Evolutionary conservation across 2,113 vertebrate genomes (phyloP).

Genomic region (Trematocara zebra): DNA sequence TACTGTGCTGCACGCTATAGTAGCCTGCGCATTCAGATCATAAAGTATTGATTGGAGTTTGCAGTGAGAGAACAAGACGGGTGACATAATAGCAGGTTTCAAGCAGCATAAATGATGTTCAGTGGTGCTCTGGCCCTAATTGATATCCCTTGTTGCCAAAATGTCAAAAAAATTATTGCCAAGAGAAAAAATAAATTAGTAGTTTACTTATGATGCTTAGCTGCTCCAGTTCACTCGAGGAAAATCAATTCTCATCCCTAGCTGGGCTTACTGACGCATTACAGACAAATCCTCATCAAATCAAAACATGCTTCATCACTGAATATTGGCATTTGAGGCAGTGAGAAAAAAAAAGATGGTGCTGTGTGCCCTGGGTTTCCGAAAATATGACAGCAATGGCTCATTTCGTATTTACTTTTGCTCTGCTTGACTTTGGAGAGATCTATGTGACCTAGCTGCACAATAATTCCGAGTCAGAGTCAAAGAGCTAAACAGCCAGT

Average conservation of each 20-base stretch:
- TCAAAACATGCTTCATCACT: constrained; percentile 42
- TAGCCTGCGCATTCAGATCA: constrained; percentile 3
- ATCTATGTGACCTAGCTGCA: background rate
- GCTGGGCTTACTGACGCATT: constrained; percentile 33
- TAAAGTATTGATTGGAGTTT: constrained; percentile 19
- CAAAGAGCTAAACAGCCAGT: background rate
- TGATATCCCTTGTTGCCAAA: constrained; percentile 40
- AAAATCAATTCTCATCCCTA: constrained; percentile 51
- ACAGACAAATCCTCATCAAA: constrained; percentile 54
- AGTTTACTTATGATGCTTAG: constrained; percentile 37
- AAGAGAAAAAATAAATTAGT: constrained; percentile 42
- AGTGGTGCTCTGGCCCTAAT: constrained; percentile 21
- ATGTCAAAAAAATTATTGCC: constrained; percentile 52
- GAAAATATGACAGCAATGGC: constrained; percentile 1
- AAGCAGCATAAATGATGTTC: constrained; percentile 38
- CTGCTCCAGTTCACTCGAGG: constrained; percentile 6
- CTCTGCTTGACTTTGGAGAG: background rate
- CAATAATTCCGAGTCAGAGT: background rate
- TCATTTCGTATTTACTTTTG: constrained; percentile 5
- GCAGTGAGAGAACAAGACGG: background rate
- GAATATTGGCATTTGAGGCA: constrained; percentile 36
- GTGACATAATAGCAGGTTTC: constrained; percentile 14
- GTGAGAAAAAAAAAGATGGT: background rate
- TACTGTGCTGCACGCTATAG: background rate
- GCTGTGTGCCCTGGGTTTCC: background rate